These are phyloP conservation scores for Etheostoma nigrum DNA, from an alignment of 2,797 vertebrate species.

Conservation along the genomic window DNA sequence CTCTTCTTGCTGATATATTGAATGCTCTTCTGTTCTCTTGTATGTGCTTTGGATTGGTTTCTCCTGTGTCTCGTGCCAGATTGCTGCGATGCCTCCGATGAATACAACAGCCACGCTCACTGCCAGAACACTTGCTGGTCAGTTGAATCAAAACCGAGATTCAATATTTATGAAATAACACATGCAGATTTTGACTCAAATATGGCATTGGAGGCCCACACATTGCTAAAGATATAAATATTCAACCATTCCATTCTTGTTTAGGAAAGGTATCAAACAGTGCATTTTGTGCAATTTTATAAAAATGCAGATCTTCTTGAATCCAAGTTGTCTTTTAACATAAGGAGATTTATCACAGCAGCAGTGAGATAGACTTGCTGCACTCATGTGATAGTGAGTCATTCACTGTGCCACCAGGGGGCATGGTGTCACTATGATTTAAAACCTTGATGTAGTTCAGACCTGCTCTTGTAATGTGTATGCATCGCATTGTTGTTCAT, in stretches of 20 bases:
- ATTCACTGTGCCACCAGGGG: conserved; percentile 79
- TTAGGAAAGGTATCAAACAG: neutral
- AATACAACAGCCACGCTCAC: conserved; percentile 79
- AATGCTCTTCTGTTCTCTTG: conserved; percentile 42
- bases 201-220: conserved; percentile 6
- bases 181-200: conserved; percentile 43
- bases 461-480: neutral
- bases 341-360: neutral
- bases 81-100: conserved; percentile 85
- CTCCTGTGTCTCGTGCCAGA: conserved; percentile 69
- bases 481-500: conserved; percentile 35
- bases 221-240: conserved; percentile 18
- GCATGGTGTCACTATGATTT: conserved; percentile 73
- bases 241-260: neutral
- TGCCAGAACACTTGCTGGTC: conserved; percentile 85
- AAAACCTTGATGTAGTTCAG: conserved; percentile 14
- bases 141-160: conserved; percentile 64
- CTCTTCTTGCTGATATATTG: conserved; percentile 35
- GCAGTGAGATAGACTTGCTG: conserved; percentile 9
- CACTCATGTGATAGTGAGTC: conserved; percentile 26
- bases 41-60: conserved; percentile 44
- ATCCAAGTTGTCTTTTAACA: conserved; percentile 8
- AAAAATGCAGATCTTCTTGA: neutral
- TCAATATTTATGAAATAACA: conserved; percentile 59
- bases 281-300: conserved; percentile 2